Percentiles rank a stretch among this genome's conserved stretches.
These are phyloP conservation scores for Spermophilus dauricus DNA, from an alignment of 2,113 vertebrate species.

Conservation along the genomic window DNA sequence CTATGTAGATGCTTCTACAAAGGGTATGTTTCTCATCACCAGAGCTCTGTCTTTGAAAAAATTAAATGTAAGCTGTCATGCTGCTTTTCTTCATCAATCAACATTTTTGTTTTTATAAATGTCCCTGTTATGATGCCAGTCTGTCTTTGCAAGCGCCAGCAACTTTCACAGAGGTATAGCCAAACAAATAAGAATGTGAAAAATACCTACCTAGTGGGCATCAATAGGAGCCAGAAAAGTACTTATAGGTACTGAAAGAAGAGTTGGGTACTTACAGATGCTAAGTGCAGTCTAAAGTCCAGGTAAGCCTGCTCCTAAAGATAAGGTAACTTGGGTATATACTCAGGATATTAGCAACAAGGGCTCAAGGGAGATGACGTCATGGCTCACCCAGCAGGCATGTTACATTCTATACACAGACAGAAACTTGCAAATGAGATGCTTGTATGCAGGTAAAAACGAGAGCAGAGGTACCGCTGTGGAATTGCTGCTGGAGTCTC, in stretches of 20 bases:
- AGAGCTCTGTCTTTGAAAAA: slow-evolving; percentile 19
- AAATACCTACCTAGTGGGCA: background rate
- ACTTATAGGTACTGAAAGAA: background rate
- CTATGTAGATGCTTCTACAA: background rate
- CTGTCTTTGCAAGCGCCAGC: background rate
- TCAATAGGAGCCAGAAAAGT: background rate
- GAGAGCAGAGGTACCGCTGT: background rate
- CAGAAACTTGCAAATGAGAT: background rate
- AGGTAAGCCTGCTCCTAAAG: background rate
- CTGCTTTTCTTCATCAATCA: background rate
- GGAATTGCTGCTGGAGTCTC: background rate
- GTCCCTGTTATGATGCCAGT: background rate
- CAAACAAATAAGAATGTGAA: background rate
- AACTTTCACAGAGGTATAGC: background rate
- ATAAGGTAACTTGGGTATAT: background rate
- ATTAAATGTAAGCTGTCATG: background rate
- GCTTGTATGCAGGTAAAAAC: background rate
- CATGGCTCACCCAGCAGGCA: background rate
- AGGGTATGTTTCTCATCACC: background rate
- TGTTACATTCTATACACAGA: fast-evolving
- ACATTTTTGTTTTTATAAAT: slow-evolving; percentile 29
- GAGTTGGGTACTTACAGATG: background rate
- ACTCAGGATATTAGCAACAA: background rate
- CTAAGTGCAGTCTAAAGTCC: background rate
- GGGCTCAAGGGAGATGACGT: background rate